phyloP scores from a whole-genome alignment of 2,797 vertebrate species.

The Diplodus puntazzo region DNA sequence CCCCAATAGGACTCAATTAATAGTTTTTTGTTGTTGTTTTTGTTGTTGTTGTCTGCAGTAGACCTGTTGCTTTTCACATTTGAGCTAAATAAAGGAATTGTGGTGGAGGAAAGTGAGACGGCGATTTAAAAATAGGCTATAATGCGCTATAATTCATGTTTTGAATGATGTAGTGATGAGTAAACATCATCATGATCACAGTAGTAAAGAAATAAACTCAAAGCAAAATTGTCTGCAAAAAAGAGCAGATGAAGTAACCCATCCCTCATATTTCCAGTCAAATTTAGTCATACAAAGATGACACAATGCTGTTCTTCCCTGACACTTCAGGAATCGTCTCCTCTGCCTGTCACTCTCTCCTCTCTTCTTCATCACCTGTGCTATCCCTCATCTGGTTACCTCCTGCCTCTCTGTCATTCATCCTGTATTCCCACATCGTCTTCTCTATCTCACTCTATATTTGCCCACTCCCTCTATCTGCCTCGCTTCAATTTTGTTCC shows the following conservation, averaged over 20 bases:
- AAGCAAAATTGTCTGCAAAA: background rate
- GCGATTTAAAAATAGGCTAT: background rate
- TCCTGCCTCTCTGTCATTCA: constrained; percentile 14
- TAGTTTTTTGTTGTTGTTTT: background rate
- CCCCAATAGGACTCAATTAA: background rate
- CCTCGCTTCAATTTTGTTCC: constrained; percentile 62
- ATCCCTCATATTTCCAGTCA: background rate
- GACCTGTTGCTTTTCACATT: constrained; percentile 32
- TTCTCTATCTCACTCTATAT: constrained; percentile 27
- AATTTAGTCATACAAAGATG: constrained; percentile 5
- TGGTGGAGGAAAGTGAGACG: no score
- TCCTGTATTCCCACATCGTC: constrained; percentile 21
- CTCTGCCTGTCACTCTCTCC: background rate
- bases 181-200: constrained; percentile 6
- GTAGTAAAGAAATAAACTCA: background rate
- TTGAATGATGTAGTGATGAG: background rate
- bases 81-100: background rate
- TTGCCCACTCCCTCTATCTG: constrained; percentile 35
- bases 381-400: constrained; percentile 24
- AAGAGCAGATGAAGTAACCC: background rate
- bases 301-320: constrained; percentile 16
- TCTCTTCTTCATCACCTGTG: constrained; percentile 5
- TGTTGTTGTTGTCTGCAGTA: background rate
- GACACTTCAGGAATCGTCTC: background rate
- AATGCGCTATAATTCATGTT: background rate